These are phyloP conservation scores for Scelioninae gen. 2 DNA, from an alignment of 2,888 invertebrate genomes.

Conservation along the genomic window DNA sequence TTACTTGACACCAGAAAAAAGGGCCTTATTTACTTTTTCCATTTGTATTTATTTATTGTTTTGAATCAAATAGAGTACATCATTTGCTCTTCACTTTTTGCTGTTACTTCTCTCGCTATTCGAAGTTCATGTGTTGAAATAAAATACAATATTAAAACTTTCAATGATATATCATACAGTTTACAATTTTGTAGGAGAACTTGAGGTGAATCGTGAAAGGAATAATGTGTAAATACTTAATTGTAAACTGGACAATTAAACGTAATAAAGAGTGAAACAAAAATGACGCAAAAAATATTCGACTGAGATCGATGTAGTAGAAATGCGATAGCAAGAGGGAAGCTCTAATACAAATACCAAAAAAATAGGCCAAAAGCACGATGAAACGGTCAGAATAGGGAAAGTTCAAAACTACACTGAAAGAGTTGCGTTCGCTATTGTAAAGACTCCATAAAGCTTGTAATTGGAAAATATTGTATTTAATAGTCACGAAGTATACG, in stretches of 20 bases:
- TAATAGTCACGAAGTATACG: no score
- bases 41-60: background rate
- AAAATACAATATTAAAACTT: no score
- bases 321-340: constrained; percentile 37
- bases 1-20: constrained; percentile 19
- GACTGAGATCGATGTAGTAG: constrained; percentile 26
- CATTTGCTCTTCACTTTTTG: background rate
- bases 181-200: no score
- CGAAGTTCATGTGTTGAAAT: no score
- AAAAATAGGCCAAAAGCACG: constrained; percentile 13
- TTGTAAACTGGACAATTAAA: background rate
- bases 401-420: constrained; percentile 13
- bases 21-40: constrained; percentile 28
- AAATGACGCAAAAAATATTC: constrained; percentile 8
- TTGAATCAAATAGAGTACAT: no score
- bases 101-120: background rate
- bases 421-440: background rate
- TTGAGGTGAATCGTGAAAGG: no score
- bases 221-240: no score
- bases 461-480: constrained; percentile 18
- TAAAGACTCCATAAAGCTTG: constrained; percentile 1
- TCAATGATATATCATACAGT: no score
- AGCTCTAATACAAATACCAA: constrained; percentile 18
- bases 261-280: background rate
- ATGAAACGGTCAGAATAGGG: constrained; percentile 11